Percentiles rank a stretch among this genome's conserved stretches.
phyloP scores from a whole-genome alignment of 2,888 invertebrate species.

The Creontiades dilutus region DNA sequence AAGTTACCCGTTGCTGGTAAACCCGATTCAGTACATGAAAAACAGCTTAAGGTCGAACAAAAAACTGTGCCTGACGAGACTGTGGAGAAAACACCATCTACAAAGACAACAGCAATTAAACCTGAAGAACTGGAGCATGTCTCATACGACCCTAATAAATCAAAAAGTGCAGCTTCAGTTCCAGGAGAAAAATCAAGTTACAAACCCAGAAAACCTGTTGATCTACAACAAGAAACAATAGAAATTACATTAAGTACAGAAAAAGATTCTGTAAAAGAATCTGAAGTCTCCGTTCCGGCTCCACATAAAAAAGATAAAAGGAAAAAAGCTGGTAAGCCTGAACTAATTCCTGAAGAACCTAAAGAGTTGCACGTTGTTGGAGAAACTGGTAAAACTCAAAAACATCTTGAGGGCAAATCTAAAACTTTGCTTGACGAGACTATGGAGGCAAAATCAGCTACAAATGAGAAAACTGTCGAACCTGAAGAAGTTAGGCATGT shows the following conservation, averaged over 20 bases:
- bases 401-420: no score
- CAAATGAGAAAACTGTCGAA: no score
- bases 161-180: no score
- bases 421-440: no score
- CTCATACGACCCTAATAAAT: no score
- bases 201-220: background rate
- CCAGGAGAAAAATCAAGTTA: background rate
- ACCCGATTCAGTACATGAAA: background rate
- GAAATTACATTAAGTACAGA: background rate
- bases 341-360: no score
- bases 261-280: background rate
- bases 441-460: no score
- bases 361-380: no score
- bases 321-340: background rate
- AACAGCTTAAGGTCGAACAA: background rate
- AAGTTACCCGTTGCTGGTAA: background rate
- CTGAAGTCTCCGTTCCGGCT: background rate
- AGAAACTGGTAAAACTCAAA: no score
- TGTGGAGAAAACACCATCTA: constrained; percentile 20
- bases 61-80: constrained; percentile 45
- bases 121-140: no score
- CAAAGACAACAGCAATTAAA: background rate
- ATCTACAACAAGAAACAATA: background rate
- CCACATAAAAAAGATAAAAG: background rate
- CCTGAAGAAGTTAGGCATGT: no score